A percentile compares a stretch with the other conserved stretches of the same genome.
Evolutionary conservation across 2,888 invertebrate species (phyloP).

Genomic region (Ochlodes sylvanus): DNA sequence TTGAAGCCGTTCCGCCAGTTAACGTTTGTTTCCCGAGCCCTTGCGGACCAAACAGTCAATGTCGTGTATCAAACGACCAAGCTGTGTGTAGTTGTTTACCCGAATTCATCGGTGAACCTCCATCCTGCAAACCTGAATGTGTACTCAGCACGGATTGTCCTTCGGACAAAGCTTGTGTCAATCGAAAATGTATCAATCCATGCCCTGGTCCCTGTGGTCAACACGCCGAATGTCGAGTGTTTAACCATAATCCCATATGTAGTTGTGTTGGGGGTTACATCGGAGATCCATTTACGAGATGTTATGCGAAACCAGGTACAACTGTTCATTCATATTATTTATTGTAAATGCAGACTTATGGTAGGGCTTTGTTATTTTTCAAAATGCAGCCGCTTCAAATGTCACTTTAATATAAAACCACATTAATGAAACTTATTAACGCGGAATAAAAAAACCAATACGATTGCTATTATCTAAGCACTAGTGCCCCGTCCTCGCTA

Average conservation of each 20-base stretch:
- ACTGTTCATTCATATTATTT: conserved; percentile 26
- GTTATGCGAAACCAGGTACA: conserved; percentile 83
- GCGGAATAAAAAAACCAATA: too few species aligned
- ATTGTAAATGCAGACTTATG: neutral
- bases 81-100: conserved; percentile 89
- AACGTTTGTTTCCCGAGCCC: conserved; percentile 85
- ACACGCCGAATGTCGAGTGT: conserved; percentile 88
- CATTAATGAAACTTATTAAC: too few species aligned
- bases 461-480: too few species aligned
- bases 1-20: conserved; percentile 65
- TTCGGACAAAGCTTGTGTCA: conserved; percentile 86
- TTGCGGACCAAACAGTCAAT: conserved; percentile 87
- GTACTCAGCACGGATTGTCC: conserved; percentile 88
- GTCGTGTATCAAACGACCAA: conserved; percentile 83
- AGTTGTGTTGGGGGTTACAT: conserved; percentile 86
- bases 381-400: too few species aligned
- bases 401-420: too few species aligned
- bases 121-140: conserved; percentile 88
- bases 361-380: too few species aligned
- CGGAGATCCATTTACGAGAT: conserved; percentile 88
- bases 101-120: conserved; percentile 88
- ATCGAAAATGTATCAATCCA: conserved; percentile 89
- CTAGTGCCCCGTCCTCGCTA: too few species aligned
- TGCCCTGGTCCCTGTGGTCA: conserved; percentile 90
- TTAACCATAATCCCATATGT: conserved; percentile 89